phyloP scores from a whole-genome alignment of 1,140 invertebrate species.

The Campoletis sonorensis region DNA sequence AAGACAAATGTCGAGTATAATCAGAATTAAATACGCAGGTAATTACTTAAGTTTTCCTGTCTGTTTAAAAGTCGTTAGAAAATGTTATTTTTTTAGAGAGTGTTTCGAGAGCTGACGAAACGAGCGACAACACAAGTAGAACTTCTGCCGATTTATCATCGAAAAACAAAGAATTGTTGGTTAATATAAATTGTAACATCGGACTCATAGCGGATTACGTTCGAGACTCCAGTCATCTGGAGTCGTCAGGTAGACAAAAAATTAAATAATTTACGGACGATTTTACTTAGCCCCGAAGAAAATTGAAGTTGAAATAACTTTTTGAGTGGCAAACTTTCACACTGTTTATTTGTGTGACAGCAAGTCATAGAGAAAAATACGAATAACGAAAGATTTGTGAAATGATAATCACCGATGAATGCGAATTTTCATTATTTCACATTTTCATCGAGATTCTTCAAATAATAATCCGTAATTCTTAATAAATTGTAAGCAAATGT shows the following conservation, averaged over 20 bases:
- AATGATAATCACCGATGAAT: too few relatives aligned
- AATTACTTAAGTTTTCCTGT: background rate
- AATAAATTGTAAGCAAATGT: too few relatives aligned
- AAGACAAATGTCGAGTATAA: slow-evolving; percentile 44
- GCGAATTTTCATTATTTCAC: too few relatives aligned
- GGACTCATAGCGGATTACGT: slow-evolving; percentile 64
- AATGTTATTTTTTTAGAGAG: slow-evolving; percentile 8
- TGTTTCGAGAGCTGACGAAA: background rate
- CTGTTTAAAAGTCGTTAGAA: background rate
- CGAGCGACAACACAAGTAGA: slow-evolving; percentile 9
- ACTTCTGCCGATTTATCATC: slow-evolving; percentile 19
- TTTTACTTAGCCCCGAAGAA: slow-evolving; percentile 4
- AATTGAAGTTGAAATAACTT: too few relatives aligned
- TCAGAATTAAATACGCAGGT: slow-evolving; percentile 41
- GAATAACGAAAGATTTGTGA: too few relatives aligned
- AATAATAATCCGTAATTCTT: too few relatives aligned
- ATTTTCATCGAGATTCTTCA: too few relatives aligned
- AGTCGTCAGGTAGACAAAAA: slow-evolving; percentile 31
- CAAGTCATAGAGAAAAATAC: too few relatives aligned
- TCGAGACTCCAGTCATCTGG: slow-evolving; percentile 48
- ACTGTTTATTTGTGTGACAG: too few relatives aligned
- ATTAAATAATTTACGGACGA: background rate
- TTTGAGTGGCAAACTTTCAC: too few relatives aligned
- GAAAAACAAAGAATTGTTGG: slow-evolving; percentile 54
- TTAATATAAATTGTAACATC: slow-evolving; percentile 65